Evolutionary conservation across 2,797 vertebrate genomes (phyloP), one percentile per base, ranked within the genome.

Genomic region (Typhlichthys subterraneus): DNA sequence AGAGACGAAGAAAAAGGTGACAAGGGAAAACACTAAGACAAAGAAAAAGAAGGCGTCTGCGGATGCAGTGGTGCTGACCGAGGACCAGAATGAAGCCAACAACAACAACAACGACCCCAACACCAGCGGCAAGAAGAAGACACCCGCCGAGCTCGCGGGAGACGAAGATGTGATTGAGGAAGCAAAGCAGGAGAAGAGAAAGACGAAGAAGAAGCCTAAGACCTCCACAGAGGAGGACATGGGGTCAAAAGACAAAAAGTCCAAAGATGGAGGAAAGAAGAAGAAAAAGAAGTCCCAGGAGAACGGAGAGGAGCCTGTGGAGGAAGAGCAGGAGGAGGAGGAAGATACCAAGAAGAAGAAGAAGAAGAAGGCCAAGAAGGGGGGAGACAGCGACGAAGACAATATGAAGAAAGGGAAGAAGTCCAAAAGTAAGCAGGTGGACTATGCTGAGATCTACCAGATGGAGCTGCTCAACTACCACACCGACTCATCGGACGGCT

Each of bases 381-480:
- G 84, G 0, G 73, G 70, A 0, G 91, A 92, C 55, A 93, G 92
- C 0, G 93, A 94, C 0, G 89, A 91, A 61, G 86, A 93, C 31
- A 93, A 94, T 61, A 90, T 90, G 79, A 86, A 89, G 77, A 89
- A 93, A 77, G 82, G 86, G 48, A 87, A 92, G 53, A 94, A 93
- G 54, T 85, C 86, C 29, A 97, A 96, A 86, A 85, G 19, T 7
- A 91, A 94, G 62, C 94, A 95, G 9, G 83, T 96, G 0, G 94
- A 97, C 73, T 98, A 96, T 33, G 84, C 94, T 5, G 93, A 87
- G 29, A 62, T 96, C 57, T 99, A 97, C 0, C 94, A 97, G 70
- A 90, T 93, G 19, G 94, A 98, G 73, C 90, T 99, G 61, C 79
- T 93, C 53, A 91, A 90, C 76, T 98, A 98, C 7, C 87, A 91